Percentiles rank a stretch among this genome's conserved stretches.
phyloP scores from a whole-genome alignment of 2,888 invertebrate genomes.

The Hirtodrosophila alboralis region DNA sequence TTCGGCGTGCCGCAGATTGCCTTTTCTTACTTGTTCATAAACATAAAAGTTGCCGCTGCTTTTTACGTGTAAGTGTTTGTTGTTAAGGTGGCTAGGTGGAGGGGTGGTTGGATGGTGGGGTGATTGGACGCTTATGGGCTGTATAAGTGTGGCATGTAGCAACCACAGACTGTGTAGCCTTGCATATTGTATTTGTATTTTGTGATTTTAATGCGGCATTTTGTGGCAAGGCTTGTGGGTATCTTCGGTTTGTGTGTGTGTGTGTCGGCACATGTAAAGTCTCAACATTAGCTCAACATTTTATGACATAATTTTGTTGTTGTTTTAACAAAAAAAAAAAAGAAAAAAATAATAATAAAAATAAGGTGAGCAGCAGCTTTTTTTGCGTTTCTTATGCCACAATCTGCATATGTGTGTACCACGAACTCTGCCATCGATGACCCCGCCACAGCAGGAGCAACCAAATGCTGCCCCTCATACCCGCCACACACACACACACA shows the following conservation, averaged over 20 bases:
- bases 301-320: conserved; percentile 76
- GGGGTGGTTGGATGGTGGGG: conserved; percentile 15
- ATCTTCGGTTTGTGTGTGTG: not conserved
- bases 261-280: conserved; percentile 19
- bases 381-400: conserved; percentile 7
- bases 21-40: too few relatives aligned
- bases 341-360: too few relatives aligned
- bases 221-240: conserved; percentile 53
- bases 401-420: conserved; percentile 37
- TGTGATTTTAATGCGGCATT: conserved; percentile 78
- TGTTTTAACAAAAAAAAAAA: conserved; percentile 44
- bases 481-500: not conserved
- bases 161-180: conserved; percentile 45
- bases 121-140: conserved; percentile 35
- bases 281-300: conserved; percentile 64
- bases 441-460: conserved; percentile 17
- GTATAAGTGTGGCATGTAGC: conserved; percentile 29
- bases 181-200: conserved; percentile 74
- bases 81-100: too few relatives aligned
- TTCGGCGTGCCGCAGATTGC: too few relatives aligned
- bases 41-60: conserved; percentile 64
- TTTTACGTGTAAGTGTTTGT: conserved; percentile 24
- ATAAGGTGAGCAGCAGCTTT: conserved; percentile 41
- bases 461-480: not conserved
- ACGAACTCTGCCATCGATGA: conserved; percentile 60